Evolutionary conservation across 2,113 vertebrate species (phyloP).

Genomic region (Myrmecophaga tridactyla): DNA sequence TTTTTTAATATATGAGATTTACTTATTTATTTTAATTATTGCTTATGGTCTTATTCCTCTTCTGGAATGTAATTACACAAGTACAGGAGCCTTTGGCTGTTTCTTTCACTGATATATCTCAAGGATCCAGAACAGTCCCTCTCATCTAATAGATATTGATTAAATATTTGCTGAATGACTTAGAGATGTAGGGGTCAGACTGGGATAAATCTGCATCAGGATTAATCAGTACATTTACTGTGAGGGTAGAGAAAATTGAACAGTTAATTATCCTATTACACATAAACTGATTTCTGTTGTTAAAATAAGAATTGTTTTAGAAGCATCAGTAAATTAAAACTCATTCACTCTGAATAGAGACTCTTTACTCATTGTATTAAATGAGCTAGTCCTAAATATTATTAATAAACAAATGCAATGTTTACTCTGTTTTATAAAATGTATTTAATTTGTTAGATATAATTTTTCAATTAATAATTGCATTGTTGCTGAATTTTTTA

Average conservation of each 20-base stretch:
- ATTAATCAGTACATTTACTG: neutral
- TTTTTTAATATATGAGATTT: neutral
- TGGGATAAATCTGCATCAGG: neutral
- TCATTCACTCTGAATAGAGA: neutral
- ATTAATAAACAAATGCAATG: neutral
- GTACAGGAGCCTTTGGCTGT: neutral
- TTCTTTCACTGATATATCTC: neutral
- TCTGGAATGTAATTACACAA: neutral
- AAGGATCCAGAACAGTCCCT: neutral
- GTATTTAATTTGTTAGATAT: neutral
- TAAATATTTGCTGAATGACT: neutral
- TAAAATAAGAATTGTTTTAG: neutral
- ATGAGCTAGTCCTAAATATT: neutral
- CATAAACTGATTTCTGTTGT: neutral
- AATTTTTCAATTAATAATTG: neutral
- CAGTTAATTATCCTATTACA: neutral
- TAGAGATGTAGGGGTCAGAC: neutral
- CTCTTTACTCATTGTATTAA: neutral
- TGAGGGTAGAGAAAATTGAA: neutral
- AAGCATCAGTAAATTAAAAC: neutral
- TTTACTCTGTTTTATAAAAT: neutral
- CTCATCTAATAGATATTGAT: neutral
- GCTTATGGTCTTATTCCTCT: neutral
- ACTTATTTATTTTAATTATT: neutral
- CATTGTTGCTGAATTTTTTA: neutral